phyloP scores from a whole-genome alignment of 2,797 vertebrate species.

The Gallinago solitaria region DNA sequence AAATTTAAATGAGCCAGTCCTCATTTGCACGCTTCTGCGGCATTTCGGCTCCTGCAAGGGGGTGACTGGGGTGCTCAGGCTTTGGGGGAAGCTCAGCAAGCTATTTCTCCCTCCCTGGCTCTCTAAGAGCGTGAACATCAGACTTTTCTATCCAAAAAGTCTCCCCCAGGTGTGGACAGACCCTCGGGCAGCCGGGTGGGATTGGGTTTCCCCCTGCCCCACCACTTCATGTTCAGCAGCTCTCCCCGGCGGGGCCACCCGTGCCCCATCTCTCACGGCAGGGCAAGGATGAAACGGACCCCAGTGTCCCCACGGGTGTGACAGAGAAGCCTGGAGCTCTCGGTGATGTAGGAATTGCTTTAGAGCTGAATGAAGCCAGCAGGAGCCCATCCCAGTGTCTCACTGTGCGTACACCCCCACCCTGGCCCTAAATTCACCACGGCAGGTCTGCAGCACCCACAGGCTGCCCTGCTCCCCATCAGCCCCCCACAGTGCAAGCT shows the following conservation, averaged over 20 bases:
- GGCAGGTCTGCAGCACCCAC: neutral
- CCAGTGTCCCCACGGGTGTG: accelerated
- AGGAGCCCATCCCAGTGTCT: neutral
- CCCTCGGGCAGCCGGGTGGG: accelerated
- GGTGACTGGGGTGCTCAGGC: neutral
- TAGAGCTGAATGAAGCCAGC: neutral
- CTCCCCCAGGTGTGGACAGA: accelerated
- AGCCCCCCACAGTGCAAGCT: neutral
- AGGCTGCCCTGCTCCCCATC: neutral
- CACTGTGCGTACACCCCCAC: accelerated
- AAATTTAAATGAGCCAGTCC: slow-evolving; percentile 72
- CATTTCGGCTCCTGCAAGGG: slow-evolving; percentile 13
- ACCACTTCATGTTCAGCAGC: accelerated
- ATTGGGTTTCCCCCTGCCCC: neutral
- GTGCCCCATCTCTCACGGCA: accelerated
- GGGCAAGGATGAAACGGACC: accelerated
- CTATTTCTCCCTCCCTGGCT: neutral
- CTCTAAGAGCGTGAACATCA: neutral
- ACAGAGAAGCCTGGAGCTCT: neutral
- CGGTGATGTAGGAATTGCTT: neutral
- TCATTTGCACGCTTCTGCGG: slow-evolving; percentile 61
- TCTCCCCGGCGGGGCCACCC: accelerated
- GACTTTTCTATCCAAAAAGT: neutral
- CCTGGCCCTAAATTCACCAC: accelerated
- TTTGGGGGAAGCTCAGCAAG: neutral